These are phyloP conservation scores for Xenopus borealis DNA, from an alignment of 2,113 vertebrate species.

Conservation along the genomic window DNA sequence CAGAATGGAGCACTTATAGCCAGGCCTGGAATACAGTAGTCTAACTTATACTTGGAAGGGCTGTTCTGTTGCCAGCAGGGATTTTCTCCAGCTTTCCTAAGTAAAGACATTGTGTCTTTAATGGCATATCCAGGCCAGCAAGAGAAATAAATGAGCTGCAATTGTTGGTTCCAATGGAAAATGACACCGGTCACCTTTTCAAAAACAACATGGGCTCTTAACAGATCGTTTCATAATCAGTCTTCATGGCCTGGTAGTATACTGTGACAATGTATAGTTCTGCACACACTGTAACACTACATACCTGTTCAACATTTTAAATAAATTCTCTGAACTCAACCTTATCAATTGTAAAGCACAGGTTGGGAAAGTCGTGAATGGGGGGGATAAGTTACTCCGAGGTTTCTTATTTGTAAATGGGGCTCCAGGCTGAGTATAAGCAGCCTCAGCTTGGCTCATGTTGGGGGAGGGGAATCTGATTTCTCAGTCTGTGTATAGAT, in stretches of 20 bases:
- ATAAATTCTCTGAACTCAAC: too few relatives aligned
- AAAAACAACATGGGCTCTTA: not conserved
- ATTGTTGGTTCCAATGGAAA: not conserved
- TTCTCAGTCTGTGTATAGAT: too few relatives aligned
- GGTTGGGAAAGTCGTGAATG: too few relatives aligned
- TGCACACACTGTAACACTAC: not conserved
- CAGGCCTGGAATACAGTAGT: not conserved
- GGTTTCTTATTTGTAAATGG: too few relatives aligned
- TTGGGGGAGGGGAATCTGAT: too few relatives aligned
- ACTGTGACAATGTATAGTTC: too few relatives aligned
- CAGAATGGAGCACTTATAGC: not conserved
- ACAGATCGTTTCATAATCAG: not conserved
- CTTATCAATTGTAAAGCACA: too few relatives aligned
- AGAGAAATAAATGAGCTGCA: not conserved
- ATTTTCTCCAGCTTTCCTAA: not conserved
- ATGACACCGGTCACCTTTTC: not conserved
- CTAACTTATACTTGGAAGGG: not conserved
- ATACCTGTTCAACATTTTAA: not conserved
- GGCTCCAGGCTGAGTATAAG: too few relatives aligned
- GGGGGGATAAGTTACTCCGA: too few relatives aligned
- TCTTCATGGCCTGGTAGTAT: not conserved
- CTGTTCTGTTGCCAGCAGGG: slow-evolving; percentile 1
- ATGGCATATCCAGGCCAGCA: not conserved
- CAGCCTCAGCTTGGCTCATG: too few relatives aligned
- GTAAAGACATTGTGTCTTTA: not conserved